Base-by-base conservation (phyloP, 2,797 vertebrate species). In the Tangara arthus region DNA sequence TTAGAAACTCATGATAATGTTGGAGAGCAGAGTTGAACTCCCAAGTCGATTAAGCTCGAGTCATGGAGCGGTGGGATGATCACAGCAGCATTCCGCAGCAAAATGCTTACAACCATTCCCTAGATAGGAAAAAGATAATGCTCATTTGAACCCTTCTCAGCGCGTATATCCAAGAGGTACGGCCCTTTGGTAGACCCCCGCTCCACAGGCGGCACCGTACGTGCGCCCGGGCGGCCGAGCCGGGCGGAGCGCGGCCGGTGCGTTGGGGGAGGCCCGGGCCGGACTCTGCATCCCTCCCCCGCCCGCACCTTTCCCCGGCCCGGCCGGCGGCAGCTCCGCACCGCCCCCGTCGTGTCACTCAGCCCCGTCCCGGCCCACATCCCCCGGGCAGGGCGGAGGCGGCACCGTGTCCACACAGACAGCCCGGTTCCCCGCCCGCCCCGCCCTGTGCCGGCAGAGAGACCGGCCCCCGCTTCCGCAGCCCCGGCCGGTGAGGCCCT, bases 381-480 rank as follows among this genome's bases (percentile, higher is more conserved):
- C 4, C 13, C 7, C 9, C 16, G 17, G 18, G 57, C 24, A 55
- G 21, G 64, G 83, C 41, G 73, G 56, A 53, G 49, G 56, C 56
- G 34, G 64, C 64, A 10, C 34, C 11, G 28, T 27, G 55, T 15
- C 44, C 44, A 12, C 53, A n/a, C 53, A 28, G 37, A 37, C 8
- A 35, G 4, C 15, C 10, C 4, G 16, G 5, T 21, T 22, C 11
- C 14, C 19, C 30, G 13, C 32, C 27, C 11, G 18, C 11, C 26
- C 22, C 30, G 17, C 41, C 27, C 11, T 18, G 49, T 42, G 28
- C 35, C 6, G 26, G 52, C 3, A 17, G 15, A 50, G 32, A 27
- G 19, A 8, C 0, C 5, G 7, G 30, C 6, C n/a, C 23, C 12
- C 13, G 14, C 2, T 8, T 26, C 8, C 0, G 3, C 4, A 4